Base-by-base conservation (phyloP, 1,140 invertebrate species). In the Drosophila triauraria region DNA sequence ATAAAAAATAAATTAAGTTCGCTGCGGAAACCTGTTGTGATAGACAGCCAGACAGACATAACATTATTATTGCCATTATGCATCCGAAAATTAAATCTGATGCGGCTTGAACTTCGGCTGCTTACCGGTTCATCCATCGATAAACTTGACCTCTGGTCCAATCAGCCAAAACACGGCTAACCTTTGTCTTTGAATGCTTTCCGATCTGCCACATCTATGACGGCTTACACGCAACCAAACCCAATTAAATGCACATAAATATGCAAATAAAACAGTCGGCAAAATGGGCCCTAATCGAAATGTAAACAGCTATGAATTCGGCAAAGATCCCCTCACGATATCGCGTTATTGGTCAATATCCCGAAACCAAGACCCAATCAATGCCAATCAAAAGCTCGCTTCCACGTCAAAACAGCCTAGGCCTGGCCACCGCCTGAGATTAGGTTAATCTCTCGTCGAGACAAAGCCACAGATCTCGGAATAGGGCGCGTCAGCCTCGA, bases 181-280 rank as follows among this genome's bases (percentile, higher is more conserved):
- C 59, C 32, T 47, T 64, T 60, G 72, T 67, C 48, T 75, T 17
- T 38, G 51, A 30, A 61, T 64, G 40, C 27, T 17, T 20, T 38
- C 0, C 17, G 27, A 27, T 50, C 35, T 59, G 65, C 65, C 40
- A 53, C 23, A 80, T 71, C 42, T 58, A 51, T 53, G 70, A 68
- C 35, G 48, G 40, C 62, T 68, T 54, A 68, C 62, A 70, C 78
- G 78, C 78, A 90, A 85, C 82, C 86, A 70, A 80, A 35, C 75
- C 65, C 85, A 85, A 88, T 88, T 88, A 88, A 88, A 88, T 84
- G 86, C 82, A 85, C 81, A 88, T 88, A 90, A 90, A 88, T 79
- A 88, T 88, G 85, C 75, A 88, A 85, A 88, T 84, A 64, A 44
- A 64, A 44, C 30, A 51, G 62, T 20, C 76, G 27, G 48, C 50